These are phyloP conservation scores for Pithys albifrons DNA, from an alignment of 2,113 vertebrate species.

Conservation along the genomic window DNA sequence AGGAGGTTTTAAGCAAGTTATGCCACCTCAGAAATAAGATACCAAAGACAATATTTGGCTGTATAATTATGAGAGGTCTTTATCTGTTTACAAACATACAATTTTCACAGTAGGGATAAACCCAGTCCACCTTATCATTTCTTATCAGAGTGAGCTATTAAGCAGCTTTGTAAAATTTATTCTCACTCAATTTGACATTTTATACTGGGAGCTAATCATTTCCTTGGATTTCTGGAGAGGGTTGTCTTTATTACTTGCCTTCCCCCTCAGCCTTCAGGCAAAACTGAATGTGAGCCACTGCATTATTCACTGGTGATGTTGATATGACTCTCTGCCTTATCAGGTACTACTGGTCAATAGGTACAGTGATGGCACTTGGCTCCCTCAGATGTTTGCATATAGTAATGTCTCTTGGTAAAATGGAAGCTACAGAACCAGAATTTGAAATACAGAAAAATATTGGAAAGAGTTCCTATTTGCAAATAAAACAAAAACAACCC, in stretches of 20 bases:
- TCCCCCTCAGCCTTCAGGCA: not conserved
- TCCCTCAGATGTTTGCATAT: not conserved
- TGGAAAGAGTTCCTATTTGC: not conserved
- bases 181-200: not conserved
- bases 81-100: not conserved
- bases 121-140: not conserved
- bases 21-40: not conserved
- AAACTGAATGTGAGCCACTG: not conserved
- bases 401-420: not conserved
- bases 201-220: not conserved
- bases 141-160: constrained; percentile 35
- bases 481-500: not conserved
- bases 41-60: not conserved
- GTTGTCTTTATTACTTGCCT: not conserved
- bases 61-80: not conserved
- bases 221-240: not conserved
- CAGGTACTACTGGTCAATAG: not conserved
- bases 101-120: constrained; percentile 17
- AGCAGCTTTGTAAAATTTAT: not conserved
- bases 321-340: not conserved
- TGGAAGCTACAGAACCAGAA: not conserved
- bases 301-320: not conserved
- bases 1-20: not conserved
- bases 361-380: not conserved
- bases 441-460: not conserved